These are phyloP conservation scores for Ardeotis arabs DNA, from an alignment of 2,113 vertebrate genomes.

Conservation along the genomic window DNA sequence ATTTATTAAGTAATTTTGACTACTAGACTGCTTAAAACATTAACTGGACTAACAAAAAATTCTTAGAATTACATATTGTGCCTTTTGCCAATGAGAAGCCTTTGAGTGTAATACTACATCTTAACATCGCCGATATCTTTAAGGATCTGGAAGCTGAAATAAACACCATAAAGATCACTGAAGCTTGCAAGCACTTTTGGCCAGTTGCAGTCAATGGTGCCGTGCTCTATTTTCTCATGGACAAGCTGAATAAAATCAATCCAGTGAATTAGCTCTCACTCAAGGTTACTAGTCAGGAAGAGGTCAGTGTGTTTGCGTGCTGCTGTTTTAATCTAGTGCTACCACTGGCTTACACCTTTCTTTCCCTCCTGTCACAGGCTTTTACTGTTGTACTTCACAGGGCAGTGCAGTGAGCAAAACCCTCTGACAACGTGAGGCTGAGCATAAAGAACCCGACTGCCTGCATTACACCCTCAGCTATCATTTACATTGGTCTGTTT, in stretches of 20 bases:
- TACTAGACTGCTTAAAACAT: background rate
- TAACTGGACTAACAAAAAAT: background rate
- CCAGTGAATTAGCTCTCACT: slow-evolving; percentile 83
- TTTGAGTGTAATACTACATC: background rate
- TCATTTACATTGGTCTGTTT: slow-evolving; percentile 78
- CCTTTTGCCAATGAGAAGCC: background rate
- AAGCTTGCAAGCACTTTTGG: slow-evolving; percentile 78
- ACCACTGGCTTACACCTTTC: background rate
- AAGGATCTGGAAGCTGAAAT: slow-evolving; percentile 81
- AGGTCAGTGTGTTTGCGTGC: background rate
- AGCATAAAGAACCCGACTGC: slow-evolving; percentile 75
- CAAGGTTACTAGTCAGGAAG: slow-evolving; percentile 63
- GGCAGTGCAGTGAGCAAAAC: slow-evolving; percentile 73
- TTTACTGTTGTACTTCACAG: slow-evolving; percentile 84
- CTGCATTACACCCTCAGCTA: slow-evolving; percentile 76
- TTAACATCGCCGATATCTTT: background rate
- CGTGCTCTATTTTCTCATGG: slow-evolving; percentile 82
- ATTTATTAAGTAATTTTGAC: background rate
- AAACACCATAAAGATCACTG: slow-evolving; percentile 86
- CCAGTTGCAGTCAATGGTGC: slow-evolving; percentile 80
- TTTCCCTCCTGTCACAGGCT: slow-evolving; percentile 60
- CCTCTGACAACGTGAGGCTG: slow-evolving; percentile 66
- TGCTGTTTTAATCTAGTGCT: slow-evolving; percentile 27
- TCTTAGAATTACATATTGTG: background rate
- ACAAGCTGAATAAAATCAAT: slow-evolving; percentile 87